phyloP scores from a whole-genome alignment of 1,140 invertebrate genomes.

The Anastatus disparis region DNA sequence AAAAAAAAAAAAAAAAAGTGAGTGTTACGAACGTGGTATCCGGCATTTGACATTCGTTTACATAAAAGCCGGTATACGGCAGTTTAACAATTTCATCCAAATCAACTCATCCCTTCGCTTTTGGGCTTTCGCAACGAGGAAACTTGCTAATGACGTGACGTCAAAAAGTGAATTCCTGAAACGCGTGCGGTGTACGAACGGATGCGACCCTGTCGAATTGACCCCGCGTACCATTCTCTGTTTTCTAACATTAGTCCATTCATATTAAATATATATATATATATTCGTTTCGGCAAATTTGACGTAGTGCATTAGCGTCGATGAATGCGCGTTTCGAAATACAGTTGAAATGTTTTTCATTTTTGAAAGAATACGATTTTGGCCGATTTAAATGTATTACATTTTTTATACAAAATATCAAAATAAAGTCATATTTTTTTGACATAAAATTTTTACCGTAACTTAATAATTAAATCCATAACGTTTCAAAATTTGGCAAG shows the following conservation, averaged over 20 bases:
- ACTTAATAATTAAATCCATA: too few relatives aligned
- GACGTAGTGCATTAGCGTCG: slow-evolving; percentile 9
- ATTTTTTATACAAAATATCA: too few relatives aligned
- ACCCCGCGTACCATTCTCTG: too few relatives aligned
- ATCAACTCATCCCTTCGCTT: slow-evolving; percentile 6
- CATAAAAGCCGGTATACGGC: slow-evolving; percentile 1
- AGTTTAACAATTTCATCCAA: slow-evolving; percentile 29
- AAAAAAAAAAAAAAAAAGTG: too few relatives aligned
- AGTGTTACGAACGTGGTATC: too few relatives aligned
- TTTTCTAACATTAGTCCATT: not conserved
- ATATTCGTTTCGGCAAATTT: not conserved
- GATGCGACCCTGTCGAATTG: not conserved
- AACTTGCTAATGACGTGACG: slow-evolving; percentile 34
- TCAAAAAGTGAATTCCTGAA: slow-evolving; percentile 34
- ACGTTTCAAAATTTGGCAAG: too few relatives aligned
- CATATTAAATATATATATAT: not conserved
- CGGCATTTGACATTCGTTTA: slow-evolving; percentile 27
- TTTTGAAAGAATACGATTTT: too few relatives aligned
- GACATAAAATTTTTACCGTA: too few relatives aligned
- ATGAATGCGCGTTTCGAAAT: slow-evolving; percentile 8
- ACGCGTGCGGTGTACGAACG: slow-evolving; percentile 16
- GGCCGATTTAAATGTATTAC: too few relatives aligned
- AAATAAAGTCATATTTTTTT: too few relatives aligned
- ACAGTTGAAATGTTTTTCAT: not conserved
- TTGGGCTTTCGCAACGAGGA: slow-evolving; percentile 3